These are phyloP conservation scores for Sturnira hondurensis DNA, from an alignment of 2,113 vertebrate genomes.

Conservation along the genomic window DNA sequence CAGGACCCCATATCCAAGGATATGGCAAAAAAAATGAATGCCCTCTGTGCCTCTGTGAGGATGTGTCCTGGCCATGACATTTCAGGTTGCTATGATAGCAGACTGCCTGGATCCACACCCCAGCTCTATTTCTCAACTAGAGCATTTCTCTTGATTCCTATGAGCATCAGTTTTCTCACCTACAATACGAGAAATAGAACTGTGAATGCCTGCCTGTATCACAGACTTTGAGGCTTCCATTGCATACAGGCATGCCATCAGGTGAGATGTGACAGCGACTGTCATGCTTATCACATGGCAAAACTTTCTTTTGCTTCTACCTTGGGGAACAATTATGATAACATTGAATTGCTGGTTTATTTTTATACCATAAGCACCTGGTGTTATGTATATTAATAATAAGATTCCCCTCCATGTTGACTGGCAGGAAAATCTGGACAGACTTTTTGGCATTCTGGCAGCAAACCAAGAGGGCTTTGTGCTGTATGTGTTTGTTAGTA, in stretches of 20 bases:
- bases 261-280: fast-evolving
- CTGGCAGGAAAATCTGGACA: too few species aligned
- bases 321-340: neutral
- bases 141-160: neutral
- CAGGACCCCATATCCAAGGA: neutral
- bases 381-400: neutral
- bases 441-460: too few species aligned
- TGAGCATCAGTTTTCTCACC: neutral
- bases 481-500: neutral
- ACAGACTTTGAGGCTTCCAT: fast-evolving
- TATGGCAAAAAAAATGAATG: neutral
- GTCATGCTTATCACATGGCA: neutral
- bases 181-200: fast-evolving
- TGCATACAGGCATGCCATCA: fast-evolving
- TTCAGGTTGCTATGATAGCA: too few species aligned
- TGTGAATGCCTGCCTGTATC: fast-evolving
- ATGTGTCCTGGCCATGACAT: neutral
- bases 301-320: neutral
- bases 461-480: neutral
- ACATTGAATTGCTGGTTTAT: neutral
- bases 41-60: neutral
- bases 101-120: neutral
- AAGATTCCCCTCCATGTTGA: neutral
- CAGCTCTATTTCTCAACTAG: neutral
- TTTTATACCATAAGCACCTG: neutral